phyloP scores from a whole-genome alignment of 1,140 invertebrate genomes.

The Drosophila pseudoobscura region DNA sequence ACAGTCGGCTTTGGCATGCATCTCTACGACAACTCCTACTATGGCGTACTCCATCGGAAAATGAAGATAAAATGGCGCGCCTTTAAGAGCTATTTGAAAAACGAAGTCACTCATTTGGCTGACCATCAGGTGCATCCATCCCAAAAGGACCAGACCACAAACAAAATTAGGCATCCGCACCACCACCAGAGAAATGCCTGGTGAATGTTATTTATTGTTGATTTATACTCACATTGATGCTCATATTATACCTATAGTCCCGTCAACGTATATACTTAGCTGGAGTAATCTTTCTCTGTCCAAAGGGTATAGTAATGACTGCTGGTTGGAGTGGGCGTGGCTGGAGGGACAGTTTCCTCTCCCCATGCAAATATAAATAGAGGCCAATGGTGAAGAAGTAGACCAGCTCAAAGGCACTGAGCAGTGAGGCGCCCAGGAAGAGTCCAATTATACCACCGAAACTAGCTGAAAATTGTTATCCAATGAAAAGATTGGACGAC shows the following conservation, averaged over 20 bases:
- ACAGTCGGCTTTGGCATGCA: slow-evolving; percentile 70
- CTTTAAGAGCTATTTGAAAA: slow-evolving; percentile 43
- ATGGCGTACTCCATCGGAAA: slow-evolving; percentile 25
- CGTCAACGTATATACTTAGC: slow-evolving; percentile 38
- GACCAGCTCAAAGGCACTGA: slow-evolving; percentile 79
- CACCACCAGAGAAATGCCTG: slow-evolving; percentile 46
- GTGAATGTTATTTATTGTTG: slow-evolving; percentile 27
- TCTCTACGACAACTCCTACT: slow-evolving; percentile 69
- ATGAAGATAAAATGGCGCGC: slow-evolving; percentile 30
- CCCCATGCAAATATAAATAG: slow-evolving; percentile 50
- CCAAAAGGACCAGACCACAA: slow-evolving; percentile 1
- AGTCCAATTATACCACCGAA: slow-evolving; percentile 83
- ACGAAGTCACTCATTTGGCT: slow-evolving; percentile 40
- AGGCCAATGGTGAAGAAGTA: slow-evolving; percentile 82
- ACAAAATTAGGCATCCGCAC: slow-evolving; percentile 50
- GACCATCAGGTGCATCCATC: slow-evolving; percentile 5
- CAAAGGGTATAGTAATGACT: slow-evolving; percentile 39
- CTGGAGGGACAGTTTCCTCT: neutral
- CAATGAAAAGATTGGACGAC: neutral
- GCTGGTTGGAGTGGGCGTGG: neutral
- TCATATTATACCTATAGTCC: slow-evolving; percentile 3
- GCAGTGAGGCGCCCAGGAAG: slow-evolving; percentile 82
- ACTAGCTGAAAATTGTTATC: slow-evolving; percentile 45
- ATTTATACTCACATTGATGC: neutral
- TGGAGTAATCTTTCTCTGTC: slow-evolving; percentile 53